Conservation (phyloP, 1,140 invertebrate species). For the Zaprionus tsacasi region DNA sequence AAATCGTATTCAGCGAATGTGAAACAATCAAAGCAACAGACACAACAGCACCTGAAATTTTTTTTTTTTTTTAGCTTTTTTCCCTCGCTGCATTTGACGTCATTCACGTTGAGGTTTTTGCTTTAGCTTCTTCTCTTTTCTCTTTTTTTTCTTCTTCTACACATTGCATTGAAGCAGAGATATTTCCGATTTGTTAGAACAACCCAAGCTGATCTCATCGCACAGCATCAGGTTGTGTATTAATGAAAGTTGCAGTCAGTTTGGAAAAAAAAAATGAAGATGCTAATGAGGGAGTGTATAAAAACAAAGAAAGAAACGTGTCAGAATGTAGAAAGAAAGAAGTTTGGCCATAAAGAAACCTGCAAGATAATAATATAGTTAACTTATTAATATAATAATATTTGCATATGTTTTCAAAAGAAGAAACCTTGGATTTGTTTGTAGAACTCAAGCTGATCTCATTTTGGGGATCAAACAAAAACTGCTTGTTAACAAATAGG, state of each 20-base stretch:
- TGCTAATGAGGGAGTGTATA: not conserved
- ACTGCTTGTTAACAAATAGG: not conserved
- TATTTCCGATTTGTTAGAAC: not conserved
- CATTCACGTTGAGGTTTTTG: conserved; percentile 12
- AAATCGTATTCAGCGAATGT: conserved; percentile 43
- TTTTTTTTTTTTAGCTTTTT: conserved; percentile 26
- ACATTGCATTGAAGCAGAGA: not conserved
- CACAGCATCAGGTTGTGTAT: not conserved
- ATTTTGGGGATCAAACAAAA: not conserved
- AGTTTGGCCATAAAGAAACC: not conserved
- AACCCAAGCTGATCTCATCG: not conserved
- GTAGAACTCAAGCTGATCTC: not conserved
- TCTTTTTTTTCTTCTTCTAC: not conserved
- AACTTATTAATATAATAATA: not conserved
- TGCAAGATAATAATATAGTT: not conserved
- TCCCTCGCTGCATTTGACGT: conserved; percentile 49
- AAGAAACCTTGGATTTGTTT: no score
- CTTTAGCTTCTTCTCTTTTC: not conserved
- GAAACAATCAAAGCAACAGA: conserved; percentile 42
- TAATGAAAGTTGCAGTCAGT: not conserved
- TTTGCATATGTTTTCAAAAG: no score
- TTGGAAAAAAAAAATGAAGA: not conserved
- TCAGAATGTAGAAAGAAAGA: not conserved
- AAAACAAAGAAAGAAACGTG: not conserved
- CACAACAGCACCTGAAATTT: conserved; percentile 29